Base-by-base conservation (phyloP, 1,140 invertebrate species). In the Drosophila bifasciata region DNA sequence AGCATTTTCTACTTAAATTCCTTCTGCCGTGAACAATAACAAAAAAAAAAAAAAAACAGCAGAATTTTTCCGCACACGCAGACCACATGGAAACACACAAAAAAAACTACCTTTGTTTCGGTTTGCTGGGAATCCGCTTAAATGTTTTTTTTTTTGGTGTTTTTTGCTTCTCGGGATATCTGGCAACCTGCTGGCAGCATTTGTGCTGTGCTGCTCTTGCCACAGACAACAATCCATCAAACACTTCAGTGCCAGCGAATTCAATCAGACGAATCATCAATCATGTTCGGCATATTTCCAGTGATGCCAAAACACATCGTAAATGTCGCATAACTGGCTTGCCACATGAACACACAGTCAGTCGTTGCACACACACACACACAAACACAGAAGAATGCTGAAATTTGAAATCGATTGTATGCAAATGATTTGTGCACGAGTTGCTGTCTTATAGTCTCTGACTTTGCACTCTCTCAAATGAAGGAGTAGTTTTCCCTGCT, bases 261-360 rank as follows among this genome's bases (percentile, higher is more conserved):
- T 86, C 83, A 86, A 86, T 86, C 83, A 83, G 56, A 72, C 43
- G 52, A 16, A 59, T 55, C 83, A 86, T 86, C 83, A 88, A 86
- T 86, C 83, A 86, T 81, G 84, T 32, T 66, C 45, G 68, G 56
- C 73, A 76, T 76, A 62, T 75, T 75, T 52, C 52, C 57, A 43
- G 16, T 32, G 53, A 17, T 55, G 70, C 51, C 61, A 44, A 32
- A 39, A 63, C 70, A 73, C 63, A 77, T 70, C 58, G 50, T 45
- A 63, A 73, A 73, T 73, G 70, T 64, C 44, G 58, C 41, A 48
- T 16, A 43, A 50, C 23, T 16, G 52, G 17, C 50, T 45, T 46
- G 43, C 48, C 58, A 53, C 41, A 43, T 62, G 40, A 28, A 49
- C 23, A 17, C 41, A n/a, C n/a, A n/a, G n/a, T n/a, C n/a, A n/a